Evolutionary conservation across 2,113 vertebrate species (phyloP).

Genomic region (Chloebia gouldiae): DNA sequence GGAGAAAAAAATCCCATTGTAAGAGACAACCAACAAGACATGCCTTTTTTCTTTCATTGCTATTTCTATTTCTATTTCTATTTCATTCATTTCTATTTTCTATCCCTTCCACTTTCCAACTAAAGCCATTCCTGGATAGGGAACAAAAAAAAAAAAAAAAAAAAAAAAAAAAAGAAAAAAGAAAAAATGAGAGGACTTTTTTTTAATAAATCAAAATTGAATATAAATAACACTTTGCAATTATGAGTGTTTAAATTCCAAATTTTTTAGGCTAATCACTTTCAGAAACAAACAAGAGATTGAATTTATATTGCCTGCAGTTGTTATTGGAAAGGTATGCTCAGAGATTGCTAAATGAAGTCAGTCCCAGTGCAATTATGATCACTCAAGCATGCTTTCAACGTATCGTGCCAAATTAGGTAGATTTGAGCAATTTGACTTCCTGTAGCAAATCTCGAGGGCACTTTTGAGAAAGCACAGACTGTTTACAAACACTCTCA

Average conservation of each 20-base stretch:
- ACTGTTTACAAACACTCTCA: slow-evolving; percentile 88
- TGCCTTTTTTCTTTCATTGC: neutral
- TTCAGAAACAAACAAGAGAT: slow-evolving; percentile 76
- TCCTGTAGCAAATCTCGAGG: slow-evolving; percentile 80
- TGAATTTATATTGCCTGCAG: slow-evolving; percentile 77
- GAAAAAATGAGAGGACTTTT: neutral
- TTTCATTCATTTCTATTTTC: neutral
- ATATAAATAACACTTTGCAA: slow-evolving; percentile 74
- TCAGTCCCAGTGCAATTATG: slow-evolving; percentile 81
- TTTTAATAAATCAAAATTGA: slow-evolving; percentile 76
- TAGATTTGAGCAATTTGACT: slow-evolving; percentile 86
- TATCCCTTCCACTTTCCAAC: slow-evolving; percentile 6
- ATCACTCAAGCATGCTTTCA: slow-evolving; percentile 82
- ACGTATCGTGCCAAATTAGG: slow-evolving; percentile 84
- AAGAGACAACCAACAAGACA: neutral
- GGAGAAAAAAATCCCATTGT: neutral
- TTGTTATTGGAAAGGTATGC: slow-evolving; percentile 81
- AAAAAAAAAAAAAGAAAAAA: no score
- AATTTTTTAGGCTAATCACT: slow-evolving; percentile 80
- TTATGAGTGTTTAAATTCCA: slow-evolving; percentile 77
- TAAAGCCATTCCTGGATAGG: slow-evolving; percentile 36
- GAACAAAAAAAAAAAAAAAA: neutral
- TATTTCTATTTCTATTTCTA: no score
- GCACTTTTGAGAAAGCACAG: slow-evolving; percentile 86
- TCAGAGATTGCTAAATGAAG: slow-evolving; percentile 79